Conservation (phyloP, 1,140 invertebrate genomes). For the Probaryconus sp. region DNA sequence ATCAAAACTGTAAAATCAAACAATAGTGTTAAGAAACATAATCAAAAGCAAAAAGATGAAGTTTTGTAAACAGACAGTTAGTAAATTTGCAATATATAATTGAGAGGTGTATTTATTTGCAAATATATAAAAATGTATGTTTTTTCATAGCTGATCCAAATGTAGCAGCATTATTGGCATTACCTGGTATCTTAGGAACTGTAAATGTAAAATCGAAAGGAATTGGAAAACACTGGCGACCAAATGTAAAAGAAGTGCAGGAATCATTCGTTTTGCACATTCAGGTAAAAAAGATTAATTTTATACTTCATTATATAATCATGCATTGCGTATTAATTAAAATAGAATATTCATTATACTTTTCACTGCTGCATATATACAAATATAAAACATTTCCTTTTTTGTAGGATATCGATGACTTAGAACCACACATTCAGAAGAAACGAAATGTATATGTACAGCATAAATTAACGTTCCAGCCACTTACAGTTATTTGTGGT, state of each 20-base stretch:
- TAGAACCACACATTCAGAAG: constrained; percentile 4
- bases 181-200: not conserved
- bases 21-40: too few relatives aligned
- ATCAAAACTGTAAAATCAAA: too few relatives aligned
- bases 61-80: not conserved
- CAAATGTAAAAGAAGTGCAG: not conserved
- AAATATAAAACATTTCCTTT: too few relatives aligned
- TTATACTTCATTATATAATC: not conserved
- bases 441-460: constrained; percentile 1
- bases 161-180: too few relatives aligned
- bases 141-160: too few relatives aligned
- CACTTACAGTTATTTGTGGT: constrained; percentile 2
- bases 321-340: too few relatives aligned
- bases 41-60: not conserved
- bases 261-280: constrained; percentile 4
- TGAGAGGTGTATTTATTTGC: too few relatives aligned
- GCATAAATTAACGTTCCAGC: constrained; percentile 13
- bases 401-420: not conserved
- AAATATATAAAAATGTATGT: too few relatives aligned
- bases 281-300: constrained; percentile 9
- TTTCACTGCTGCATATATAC: too few relatives aligned
- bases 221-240: constrained; percentile 3
- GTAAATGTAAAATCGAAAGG: not conserved
- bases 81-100: too few relatives aligned
- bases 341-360: too few relatives aligned